These are phyloP conservation scores for Epizoanthus rinbou DNA, from an alignment of 92 coral and sea anemone species.

Conservation along the genomic window DNA sequence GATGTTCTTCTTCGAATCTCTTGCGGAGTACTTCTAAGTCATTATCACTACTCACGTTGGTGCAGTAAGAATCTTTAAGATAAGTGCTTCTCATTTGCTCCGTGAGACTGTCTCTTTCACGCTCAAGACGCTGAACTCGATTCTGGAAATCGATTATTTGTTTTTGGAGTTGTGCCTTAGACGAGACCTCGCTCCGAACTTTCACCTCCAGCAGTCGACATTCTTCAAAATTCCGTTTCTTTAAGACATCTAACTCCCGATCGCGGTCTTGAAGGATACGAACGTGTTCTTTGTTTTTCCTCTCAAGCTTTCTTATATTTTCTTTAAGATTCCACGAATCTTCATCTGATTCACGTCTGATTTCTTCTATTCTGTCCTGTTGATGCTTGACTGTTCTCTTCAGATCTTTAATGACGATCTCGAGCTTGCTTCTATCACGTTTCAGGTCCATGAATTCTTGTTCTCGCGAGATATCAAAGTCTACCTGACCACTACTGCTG, in stretches of 20 bases:
- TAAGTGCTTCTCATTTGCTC: conserved; percentile 55
- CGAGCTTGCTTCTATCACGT: conserved; percentile 63
- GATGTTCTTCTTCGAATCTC: conserved; percentile 76
- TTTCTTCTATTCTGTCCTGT: conserved; percentile 76
- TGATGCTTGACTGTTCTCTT: conserved; percentile 68
- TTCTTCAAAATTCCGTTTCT: conserved; percentile 66
- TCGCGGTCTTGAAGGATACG: conserved; percentile 64
- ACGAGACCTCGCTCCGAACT: conserved; percentile 65
- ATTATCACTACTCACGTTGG: conserved; percentile 48
- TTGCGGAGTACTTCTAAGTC: conserved; percentile 67
- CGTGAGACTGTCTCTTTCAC: conserved; percentile 63
- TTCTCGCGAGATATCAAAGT: conserved; percentile 69
- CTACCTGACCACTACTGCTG: conserved; percentile 61
- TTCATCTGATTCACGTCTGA: conserved; percentile 60
- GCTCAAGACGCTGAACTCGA: conserved; percentile 67
- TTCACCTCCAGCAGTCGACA: conserved; percentile 64
- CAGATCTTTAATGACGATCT: conserved; percentile 63
- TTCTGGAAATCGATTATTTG: conserved; percentile 71
- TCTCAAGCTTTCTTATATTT: conserved; percentile 62
- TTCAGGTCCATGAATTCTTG: conserved; percentile 70
- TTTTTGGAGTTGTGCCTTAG: conserved; percentile 54
- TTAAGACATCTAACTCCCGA: conserved; percentile 58
- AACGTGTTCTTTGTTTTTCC: conserved; percentile 60
- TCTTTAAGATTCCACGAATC: conserved; percentile 73
- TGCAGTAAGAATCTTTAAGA: conserved; percentile 40